phyloP scores from a whole-genome alignment of 1,140 invertebrate species.

The Drosophila kikkawai region DNA sequence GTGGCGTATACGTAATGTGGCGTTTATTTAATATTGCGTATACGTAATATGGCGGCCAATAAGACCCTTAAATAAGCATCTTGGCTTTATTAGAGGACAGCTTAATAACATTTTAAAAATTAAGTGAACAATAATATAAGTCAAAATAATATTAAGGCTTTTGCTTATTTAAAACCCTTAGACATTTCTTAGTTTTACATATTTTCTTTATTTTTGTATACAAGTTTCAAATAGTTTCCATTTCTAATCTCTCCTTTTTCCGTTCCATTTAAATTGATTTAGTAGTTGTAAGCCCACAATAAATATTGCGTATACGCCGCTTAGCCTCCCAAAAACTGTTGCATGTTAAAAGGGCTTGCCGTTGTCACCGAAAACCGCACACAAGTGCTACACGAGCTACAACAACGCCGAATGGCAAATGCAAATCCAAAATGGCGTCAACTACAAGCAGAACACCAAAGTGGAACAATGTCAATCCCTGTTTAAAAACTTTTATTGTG shows the following conservation, averaged over 20 bases:
- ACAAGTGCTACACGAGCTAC: slow-evolving; percentile 32
- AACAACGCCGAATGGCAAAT: slow-evolving; percentile 30
- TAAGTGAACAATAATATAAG: neutral
- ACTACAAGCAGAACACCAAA: slow-evolving; percentile 32
- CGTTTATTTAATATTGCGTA: slow-evolving; percentile 26
- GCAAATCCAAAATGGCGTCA: slow-evolving; percentile 69
- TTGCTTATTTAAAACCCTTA: neutral
- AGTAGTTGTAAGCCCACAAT: slow-evolving; percentile 19
- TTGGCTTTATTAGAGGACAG: neutral
- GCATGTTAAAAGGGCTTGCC: slow-evolving; percentile 35
- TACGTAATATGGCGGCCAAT: slow-evolving; percentile 42
- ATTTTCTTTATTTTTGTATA: no score
- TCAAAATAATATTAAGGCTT: neutral
- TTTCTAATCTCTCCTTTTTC: neutral
- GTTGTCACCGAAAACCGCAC: slow-evolving; percentile 31
- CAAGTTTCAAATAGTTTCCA: neutral
- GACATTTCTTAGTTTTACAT: neutral
- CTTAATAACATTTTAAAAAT: neutral
- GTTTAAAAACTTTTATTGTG: slow-evolving; percentile 76
- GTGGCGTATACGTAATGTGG: slow-evolving; percentile 52
- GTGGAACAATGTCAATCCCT: slow-evolving; percentile 59
- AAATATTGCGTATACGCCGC: slow-evolving; percentile 49
- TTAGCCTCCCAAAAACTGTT: slow-evolving; percentile 61
- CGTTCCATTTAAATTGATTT: slow-evolving; percentile 30
- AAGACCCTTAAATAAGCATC: neutral